Percentiles rank a stretch among this genome's conserved stretches.
Evolutionary conservation across 2,113 vertebrate genomes (phyloP).

Genomic region (Hippocampus zosterae): DNA sequence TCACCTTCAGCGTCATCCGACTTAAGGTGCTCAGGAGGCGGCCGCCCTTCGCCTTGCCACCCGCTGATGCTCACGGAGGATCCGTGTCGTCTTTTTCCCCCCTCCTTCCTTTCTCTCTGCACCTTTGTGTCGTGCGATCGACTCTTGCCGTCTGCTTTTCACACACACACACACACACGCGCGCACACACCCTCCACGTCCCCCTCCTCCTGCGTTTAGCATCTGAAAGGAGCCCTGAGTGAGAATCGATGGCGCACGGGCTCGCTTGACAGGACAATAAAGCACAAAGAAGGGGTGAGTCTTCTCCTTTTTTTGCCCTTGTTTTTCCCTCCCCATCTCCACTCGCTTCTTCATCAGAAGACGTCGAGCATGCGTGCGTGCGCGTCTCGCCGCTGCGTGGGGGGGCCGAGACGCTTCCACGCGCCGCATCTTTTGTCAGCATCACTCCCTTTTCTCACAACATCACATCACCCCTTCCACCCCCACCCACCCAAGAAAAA

Average conservation of each 20-base stretch:
- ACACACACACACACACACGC: conserved; percentile 70
- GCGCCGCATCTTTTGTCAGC: conserved; percentile 70
- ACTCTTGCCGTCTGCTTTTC: conserved; percentile 70
- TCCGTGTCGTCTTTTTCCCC: conserved; percentile 24
- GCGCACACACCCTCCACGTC: conserved; percentile 54
- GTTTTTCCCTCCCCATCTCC: conserved; percentile 12
- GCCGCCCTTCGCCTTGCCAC: conserved; percentile 15
- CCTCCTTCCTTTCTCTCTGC: conserved; percentile 23
- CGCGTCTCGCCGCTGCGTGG: conserved; percentile 15
- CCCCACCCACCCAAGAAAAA: conserved; percentile 3
- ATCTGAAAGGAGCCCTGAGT: conserved; percentile 78
- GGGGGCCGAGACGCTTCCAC: conserved; percentile 49
- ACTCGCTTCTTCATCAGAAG: neutral
- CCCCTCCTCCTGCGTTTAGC: conserved; percentile 71
- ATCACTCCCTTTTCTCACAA: conserved; percentile 11
- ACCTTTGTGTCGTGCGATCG: conserved; percentile 77
- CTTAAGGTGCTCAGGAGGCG: conserved; percentile 36
- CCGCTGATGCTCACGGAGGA: conserved; percentile 20
- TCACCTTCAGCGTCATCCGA: conserved; percentile 26
- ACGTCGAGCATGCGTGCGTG: neutral
- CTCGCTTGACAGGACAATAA: conserved; percentile 81
- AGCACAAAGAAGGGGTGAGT: conserved; percentile 81
- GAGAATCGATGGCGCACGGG: conserved; percentile 81
- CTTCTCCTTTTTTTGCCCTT: conserved; percentile 45
- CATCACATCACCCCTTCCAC: conserved; percentile 29